Percentiles rank a stretch among this genome's conserved stretches.
phyloP scores from a whole-genome alignment of 1,140 invertebrate genomes.

The Ruditapes philippinarum region DNA sequence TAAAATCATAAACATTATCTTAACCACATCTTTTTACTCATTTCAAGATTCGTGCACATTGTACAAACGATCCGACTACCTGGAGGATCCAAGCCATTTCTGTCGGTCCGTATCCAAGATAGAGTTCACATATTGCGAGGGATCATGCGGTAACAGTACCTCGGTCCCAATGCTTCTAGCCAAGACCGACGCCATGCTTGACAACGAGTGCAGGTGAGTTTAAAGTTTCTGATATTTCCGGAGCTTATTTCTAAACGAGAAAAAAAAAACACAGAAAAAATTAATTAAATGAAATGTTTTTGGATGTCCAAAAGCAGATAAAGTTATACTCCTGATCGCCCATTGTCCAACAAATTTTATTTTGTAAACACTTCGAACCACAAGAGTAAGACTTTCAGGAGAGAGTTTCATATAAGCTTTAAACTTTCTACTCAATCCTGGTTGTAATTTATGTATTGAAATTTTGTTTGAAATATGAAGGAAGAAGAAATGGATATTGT shows the following conservation, averaged over 20 bases:
- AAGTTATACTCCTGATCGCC: no score
- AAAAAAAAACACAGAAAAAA: background rate
- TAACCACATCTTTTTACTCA: background rate
- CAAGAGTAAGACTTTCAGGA: no score
- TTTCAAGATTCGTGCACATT: slow-evolving; percentile 44
- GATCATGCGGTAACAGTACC: slow-evolving; percentile 60
- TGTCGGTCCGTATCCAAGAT: slow-evolving; percentile 39
- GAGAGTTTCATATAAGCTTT: no score
- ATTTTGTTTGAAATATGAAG: no score
- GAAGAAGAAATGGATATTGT: no score
- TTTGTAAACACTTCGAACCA: no score
- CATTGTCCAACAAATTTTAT: no score
- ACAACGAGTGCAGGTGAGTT: slow-evolving; percentile 57
- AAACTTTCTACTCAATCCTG: no score
- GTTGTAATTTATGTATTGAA: no score
- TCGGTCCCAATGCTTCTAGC: background rate
- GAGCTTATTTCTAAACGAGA: background rate
- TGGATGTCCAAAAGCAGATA: background rate
- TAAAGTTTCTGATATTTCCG: background rate
- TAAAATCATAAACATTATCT: no score
- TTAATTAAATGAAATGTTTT: background rate
- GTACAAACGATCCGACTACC: slow-evolving; percentile 10
- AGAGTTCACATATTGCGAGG: slow-evolving; percentile 47
- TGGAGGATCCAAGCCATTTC: background rate
- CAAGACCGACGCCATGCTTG: background rate